A percentile compares a stretch with the other conserved stretches of the same genome.
Conservation (phyloP, 2,113 vertebrate species). For the Hippocampus abdominalis region DNA sequence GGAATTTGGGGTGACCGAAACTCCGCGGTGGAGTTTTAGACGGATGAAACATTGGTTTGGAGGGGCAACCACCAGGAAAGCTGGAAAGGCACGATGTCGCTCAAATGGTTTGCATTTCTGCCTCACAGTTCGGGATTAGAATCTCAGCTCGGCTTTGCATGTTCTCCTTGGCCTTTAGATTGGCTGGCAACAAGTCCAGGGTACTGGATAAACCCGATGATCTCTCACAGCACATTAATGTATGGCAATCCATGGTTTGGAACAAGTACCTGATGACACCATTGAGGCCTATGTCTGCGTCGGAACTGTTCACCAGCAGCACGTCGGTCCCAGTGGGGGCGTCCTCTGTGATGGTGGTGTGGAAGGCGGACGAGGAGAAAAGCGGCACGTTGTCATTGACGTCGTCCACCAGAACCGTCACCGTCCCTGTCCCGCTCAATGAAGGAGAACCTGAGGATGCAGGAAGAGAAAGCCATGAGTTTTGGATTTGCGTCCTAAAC, state of each 20-base stretch:
- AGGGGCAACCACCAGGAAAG: neutral
- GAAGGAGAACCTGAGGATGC: constrained; percentile 78
- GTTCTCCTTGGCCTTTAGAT: neutral
- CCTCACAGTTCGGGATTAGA: too few relatives aligned
- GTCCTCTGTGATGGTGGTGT: constrained; percentile 83
- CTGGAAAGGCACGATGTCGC: neutral
- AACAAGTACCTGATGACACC: constrained; percentile 84
- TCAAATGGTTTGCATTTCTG: neutral
- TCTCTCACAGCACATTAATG: neutral
- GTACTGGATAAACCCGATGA: neutral
- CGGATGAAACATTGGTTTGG: constrained; percentile 24
- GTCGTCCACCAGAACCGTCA: constrained; percentile 86
- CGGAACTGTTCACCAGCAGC: constrained; percentile 86
- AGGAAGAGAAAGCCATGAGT: neutral
- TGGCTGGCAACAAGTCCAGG: neutral
- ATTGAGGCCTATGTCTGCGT: constrained; percentile 84
- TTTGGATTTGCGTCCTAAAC: constrained; percentile 36
- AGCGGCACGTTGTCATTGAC: constrained; percentile 88
- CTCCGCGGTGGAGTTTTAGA: constrained; percentile 7
- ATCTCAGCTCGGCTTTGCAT: too few relatives aligned
- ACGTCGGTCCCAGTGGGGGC: constrained; percentile 89
- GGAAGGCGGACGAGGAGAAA: constrained; percentile 81
- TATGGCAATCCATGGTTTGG: neutral
- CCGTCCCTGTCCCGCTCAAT: constrained; percentile 89
- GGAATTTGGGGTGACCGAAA: constrained; percentile 21